phyloP scores from a whole-genome alignment of 2,113 vertebrate species.

The Muscicapa adusta region DNA sequence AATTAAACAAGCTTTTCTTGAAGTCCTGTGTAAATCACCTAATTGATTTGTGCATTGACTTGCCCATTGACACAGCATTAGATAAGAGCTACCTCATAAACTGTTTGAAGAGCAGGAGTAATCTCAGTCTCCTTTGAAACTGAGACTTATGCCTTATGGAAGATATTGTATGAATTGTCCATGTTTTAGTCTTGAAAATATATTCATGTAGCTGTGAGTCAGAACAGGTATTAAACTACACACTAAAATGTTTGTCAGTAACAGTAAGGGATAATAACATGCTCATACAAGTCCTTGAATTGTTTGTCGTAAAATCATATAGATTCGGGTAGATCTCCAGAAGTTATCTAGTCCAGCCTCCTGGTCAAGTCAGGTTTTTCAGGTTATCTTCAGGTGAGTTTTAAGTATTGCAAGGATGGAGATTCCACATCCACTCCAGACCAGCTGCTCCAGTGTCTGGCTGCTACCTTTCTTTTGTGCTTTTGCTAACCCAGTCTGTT shows the following conservation, averaged over 20 bases:
- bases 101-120: not conserved
- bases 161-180: not conserved
- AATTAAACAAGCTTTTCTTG: not conserved
- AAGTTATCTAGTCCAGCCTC: not conserved
- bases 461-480: not conserved
- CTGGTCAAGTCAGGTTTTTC: not conserved
- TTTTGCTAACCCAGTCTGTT: not conserved
- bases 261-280: not conserved
- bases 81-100: not conserved
- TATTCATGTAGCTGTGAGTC: not conserved
- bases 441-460: not conserved
- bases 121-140: not conserved
- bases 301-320: not conserved
- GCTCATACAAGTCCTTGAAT: not conserved
- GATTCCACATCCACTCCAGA: not conserved
- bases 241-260: not conserved
- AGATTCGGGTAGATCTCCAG: not conserved
- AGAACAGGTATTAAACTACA: not conserved
- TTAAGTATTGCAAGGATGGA: not conserved
- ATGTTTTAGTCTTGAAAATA: not conserved
- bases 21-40: not conserved
- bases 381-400: not conserved
- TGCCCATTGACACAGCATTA: not conserved
- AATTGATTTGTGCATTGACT: not conserved
- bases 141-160: not conserved